Evolutionary conservation across 2,113 vertebrate species (phyloP).

Genomic region (Turnix velox): DNA sequence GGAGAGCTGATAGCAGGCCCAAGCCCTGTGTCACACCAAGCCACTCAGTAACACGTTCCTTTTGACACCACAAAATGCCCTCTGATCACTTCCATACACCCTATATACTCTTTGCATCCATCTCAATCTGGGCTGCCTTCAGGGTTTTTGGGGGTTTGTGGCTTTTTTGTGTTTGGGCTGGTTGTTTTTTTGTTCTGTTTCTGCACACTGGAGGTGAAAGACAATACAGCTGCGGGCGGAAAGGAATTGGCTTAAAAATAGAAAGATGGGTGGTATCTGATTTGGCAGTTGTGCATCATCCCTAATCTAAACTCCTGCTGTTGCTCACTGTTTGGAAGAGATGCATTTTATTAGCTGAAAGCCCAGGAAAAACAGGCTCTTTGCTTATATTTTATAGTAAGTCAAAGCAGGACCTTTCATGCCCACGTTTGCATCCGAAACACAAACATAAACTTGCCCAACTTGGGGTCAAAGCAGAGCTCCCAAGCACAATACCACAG

Average conservation of each 20-base stretch:
- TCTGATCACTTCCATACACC: not conserved
- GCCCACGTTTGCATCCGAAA: not conserved
- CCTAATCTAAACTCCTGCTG: not conserved
- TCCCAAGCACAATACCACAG: conserved; percentile 23
- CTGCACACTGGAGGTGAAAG: not conserved
- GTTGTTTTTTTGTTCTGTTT: not conserved
- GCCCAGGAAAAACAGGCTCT: not conserved
- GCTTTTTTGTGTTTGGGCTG: not conserved
- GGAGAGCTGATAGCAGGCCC: not conserved
- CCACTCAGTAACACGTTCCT: no score
- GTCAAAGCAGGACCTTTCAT: not conserved
- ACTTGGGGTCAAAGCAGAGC: not conserved
- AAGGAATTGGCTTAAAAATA: conserved; percentile 10
- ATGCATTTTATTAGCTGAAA: not conserved
- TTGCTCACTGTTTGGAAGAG: not conserved
- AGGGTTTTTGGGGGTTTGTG: not conserved
- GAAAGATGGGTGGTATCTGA: conserved; percentile 38
- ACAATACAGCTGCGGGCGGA: not conserved
- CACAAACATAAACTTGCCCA: not conserved
- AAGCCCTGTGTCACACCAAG: fast-evolving
- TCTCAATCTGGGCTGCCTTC: not conserved
- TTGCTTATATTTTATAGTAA: not conserved
- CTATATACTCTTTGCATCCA: not conserved
- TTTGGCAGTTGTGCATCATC: not conserved
- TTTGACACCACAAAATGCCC: no score